These are phyloP conservation scores for Semotilus atromaculatus DNA, from an alignment of 2,797 vertebrate species.

Conservation along the genomic window DNA sequence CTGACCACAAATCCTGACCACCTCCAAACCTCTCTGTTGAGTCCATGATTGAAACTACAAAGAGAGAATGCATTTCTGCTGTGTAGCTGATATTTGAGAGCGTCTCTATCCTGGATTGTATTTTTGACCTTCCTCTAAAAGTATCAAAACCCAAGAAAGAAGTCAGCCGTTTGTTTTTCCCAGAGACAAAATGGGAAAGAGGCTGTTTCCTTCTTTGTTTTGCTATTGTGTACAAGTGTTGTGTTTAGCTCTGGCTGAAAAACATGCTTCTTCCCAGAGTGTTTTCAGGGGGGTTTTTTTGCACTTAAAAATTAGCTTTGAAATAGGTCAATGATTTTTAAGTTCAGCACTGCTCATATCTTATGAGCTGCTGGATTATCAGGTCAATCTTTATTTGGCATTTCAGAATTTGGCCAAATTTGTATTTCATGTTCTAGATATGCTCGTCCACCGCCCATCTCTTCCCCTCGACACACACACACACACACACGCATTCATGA, in stretches of 20 bases:
- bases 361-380: not conserved
- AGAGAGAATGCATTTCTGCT: not conserved
- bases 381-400: not conserved
- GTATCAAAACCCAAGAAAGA: not conserved
- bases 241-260: not conserved
- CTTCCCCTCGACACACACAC: conserved; percentile 4
- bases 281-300: not conserved
- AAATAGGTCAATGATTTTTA: not conserved
- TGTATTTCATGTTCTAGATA: not conserved
- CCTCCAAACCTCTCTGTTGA: not conserved
- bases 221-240: not conserved
- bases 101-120: not conserved
- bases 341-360: not conserved
- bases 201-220: not conserved
- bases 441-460: not conserved
- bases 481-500: conserved; percentile 7
- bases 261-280: not conserved
- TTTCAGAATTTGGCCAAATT: conserved; percentile 8
- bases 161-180: not conserved
- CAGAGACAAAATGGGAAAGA: not conserved
- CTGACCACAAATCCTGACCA: not conserved
- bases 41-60: not conserved
- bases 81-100: conserved; percentile 6
- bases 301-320: too few species aligned
- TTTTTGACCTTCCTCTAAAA: conserved; percentile 27